Percentiles rank a stretch among this genome's conserved stretches.
Evolutionary conservation across 2,113 vertebrate genomes (phyloP).

Genomic region (Rynchops niger): DNA sequence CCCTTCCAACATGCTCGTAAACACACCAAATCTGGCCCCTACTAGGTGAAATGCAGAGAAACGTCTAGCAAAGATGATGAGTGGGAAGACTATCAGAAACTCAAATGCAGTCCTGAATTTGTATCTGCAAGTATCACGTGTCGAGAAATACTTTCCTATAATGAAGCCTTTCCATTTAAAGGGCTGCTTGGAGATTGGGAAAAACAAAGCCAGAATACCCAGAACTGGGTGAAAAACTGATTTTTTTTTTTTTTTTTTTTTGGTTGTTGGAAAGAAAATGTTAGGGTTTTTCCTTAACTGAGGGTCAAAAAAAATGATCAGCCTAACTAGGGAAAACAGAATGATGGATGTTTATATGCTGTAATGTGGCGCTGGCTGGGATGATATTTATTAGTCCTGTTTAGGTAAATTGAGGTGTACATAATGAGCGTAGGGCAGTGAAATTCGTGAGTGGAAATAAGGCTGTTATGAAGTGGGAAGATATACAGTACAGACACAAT

Average conservation of each 20-base stretch:
- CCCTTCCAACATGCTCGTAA: fast-evolving
- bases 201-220: not conserved
- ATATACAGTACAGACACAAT: not conserved
- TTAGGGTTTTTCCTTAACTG: not conserved
- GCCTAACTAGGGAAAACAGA: not conserved
- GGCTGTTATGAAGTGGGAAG: not conserved
- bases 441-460: not conserved
- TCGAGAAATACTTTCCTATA: not conserved
- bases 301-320: not conserved
- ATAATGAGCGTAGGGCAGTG: not conserved
- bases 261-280: not conserved
- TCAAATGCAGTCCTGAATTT: not conserved
- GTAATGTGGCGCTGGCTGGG: not conserved
- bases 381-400: not conserved
- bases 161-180: not conserved
- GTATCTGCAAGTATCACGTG: not conserved
- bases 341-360: not conserved
- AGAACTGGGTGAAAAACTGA: not conserved
- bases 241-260: fast-evolving
- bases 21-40: not conserved
- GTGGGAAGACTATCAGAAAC: not conserved
- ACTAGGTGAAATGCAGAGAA: not conserved
- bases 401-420: not conserved
- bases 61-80: not conserved
- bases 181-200: not conserved